These are phyloP conservation scores for Atherinomorus stipes DNA, from an alignment of 2,113 vertebrate species.

Conservation along the genomic window DNA sequence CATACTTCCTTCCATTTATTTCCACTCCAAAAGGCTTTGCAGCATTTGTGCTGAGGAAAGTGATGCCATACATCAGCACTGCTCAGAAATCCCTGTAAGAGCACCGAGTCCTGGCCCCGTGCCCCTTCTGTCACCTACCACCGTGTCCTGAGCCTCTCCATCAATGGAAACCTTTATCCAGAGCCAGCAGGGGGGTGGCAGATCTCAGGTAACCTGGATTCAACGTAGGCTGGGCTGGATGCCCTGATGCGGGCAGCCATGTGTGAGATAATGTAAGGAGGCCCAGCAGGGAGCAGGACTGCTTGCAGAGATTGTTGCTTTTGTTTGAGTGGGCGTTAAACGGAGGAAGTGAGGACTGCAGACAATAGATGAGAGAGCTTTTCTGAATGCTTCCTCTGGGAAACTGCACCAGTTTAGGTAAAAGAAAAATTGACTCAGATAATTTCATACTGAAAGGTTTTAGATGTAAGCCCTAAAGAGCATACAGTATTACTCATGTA, in stretches of 20 bases:
- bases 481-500: slow-evolving; percentile 24
- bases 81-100: slow-evolving; percentile 28
- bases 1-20: slow-evolving; percentile 26
- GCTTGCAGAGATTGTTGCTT: slow-evolving; percentile 52
- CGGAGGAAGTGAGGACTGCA: slow-evolving; percentile 58
- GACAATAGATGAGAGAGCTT: slow-evolving; percentile 53
- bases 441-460: slow-evolving; percentile 27
- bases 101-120: slow-evolving; percentile 16
- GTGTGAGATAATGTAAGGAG: slow-evolving; percentile 58
- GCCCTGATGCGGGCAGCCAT: slow-evolving; percentile 53
- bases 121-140: slow-evolving; percentile 42
- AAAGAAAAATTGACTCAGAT: slow-evolving; percentile 21
- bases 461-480: slow-evolving; percentile 27
- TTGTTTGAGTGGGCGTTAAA: slow-evolving; percentile 39
- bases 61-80: slow-evolving; percentile 43
- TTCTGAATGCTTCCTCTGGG: slow-evolving; percentile 35
- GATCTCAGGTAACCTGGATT: slow-evolving; percentile 61
- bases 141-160: slow-evolving; percentile 48
- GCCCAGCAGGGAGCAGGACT: slow-evolving; percentile 40
- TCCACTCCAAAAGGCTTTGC: slow-evolving; percentile 41
- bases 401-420: slow-evolving; percentile 11
- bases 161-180: slow-evolving; percentile 46
- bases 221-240: slow-evolving; percentile 43
- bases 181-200: slow-evolving; percentile 41
- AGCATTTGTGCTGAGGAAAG: slow-evolving; percentile 44